Conservation (phyloP, 2,113 vertebrate species). For the Pelusios castaneus region DNA sequence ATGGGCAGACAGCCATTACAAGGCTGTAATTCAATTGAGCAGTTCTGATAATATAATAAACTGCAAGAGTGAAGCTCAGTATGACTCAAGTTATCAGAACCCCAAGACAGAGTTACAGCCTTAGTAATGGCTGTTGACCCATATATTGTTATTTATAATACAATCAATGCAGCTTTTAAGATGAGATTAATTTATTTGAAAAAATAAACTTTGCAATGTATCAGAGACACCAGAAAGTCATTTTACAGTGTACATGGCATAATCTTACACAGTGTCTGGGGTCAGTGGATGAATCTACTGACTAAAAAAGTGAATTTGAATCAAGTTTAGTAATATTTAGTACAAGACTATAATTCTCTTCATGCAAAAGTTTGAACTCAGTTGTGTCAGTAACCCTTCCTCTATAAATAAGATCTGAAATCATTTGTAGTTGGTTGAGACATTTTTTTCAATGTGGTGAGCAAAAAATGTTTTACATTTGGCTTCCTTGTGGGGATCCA, state of each 20-base stretch:
- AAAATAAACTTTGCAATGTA: background rate
- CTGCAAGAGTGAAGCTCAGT: conserved; percentile 6
- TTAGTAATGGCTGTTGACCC: background rate
- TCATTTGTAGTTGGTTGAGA: background rate
- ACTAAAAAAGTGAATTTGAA: background rate
- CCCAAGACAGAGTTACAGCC: background rate
- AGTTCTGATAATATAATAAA: background rate
- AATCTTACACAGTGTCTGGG: background rate
- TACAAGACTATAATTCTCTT: background rate
- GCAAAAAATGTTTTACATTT: background rate
- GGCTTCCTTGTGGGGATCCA: background rate
- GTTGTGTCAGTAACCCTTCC: too few relatives aligned
- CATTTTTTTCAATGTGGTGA: background rate
- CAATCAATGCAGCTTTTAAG: background rate
- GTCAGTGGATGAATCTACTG: background rate
- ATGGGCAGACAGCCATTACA: background rate
- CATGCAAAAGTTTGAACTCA: background rate
- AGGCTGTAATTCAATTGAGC: background rate
- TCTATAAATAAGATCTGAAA: background rate
- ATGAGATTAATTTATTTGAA: background rate
- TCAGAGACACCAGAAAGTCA: background rate
- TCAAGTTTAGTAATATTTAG: background rate
- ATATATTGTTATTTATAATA: background rate
- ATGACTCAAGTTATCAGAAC: background rate
- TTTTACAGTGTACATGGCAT: background rate